phyloP scores from a whole-genome alignment of 1,140 invertebrate genomes.

The Heliothis subflexa region DNA sequence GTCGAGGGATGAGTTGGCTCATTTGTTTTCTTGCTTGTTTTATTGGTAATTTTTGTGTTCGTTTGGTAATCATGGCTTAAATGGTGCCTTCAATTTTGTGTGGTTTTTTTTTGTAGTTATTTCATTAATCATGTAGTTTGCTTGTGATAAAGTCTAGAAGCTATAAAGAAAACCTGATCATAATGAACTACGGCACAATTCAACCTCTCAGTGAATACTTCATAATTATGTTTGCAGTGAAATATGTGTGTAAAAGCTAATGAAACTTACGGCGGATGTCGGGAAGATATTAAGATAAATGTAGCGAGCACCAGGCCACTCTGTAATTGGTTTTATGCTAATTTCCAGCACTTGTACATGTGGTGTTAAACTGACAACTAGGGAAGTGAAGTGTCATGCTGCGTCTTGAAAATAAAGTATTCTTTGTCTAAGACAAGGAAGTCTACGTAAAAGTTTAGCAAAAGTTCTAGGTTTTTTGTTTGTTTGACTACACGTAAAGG shows the following conservation, averaged over 20 bases:
- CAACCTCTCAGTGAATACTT: no score
- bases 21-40: neutral
- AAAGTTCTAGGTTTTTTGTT: no score
- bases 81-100: no score
- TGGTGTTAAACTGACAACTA: neutral
- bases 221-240: neutral
- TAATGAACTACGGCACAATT: no score
- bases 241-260: neutral
- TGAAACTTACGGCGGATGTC: slow-evolving; percentile 37
- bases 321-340: slow-evolving; percentile 51
- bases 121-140: no score
- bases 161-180: no score
- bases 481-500: no score
- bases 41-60: neutral
- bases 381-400: neutral
- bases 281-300: slow-evolving; percentile 15
- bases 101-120: no score
- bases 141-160: no score
- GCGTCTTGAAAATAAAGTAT: neutral
- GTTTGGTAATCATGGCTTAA: neutral
- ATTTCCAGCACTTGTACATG: slow-evolving; percentile 8
- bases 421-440: neutral
- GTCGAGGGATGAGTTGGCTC: slow-evolving; percentile 3
- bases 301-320: slow-evolving; percentile 25
- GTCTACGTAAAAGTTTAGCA: neutral